A percentile compares a stretch with the other conserved stretches of the same genome.
Evolutionary conservation across 1,140 invertebrate genomes (phyloP).

Genomic region (Cydia amplana): DNA sequence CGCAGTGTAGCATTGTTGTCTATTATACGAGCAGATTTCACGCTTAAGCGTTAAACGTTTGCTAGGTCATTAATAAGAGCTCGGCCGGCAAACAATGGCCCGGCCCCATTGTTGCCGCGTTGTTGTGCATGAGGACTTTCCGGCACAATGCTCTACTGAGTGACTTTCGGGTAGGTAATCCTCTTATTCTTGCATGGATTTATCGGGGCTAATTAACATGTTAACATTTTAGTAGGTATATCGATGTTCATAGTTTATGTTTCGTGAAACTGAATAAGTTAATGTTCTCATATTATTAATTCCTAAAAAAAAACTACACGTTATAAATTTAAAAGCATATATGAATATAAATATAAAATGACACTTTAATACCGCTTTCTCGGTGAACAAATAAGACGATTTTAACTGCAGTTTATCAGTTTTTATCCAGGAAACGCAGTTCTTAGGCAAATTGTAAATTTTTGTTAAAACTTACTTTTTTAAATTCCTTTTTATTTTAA

Average conservation of each 20-base stretch:
- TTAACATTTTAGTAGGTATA: neutral
- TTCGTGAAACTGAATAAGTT: neutral
- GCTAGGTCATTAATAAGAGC: conserved; percentile 32
- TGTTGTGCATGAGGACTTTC: conserved; percentile 20
- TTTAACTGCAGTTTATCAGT: too few species aligned
- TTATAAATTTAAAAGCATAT: too few species aligned
- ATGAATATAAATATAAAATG: too few species aligned
- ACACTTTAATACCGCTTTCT: too few species aligned
- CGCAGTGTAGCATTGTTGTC: neutral
- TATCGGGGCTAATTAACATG: conserved; percentile 6
- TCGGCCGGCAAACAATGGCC: conserved; percentile 21
- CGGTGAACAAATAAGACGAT: too few species aligned
- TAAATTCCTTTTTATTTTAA: too few species aligned
- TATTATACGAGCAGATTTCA: neutral
- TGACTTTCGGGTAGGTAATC: conserved; percentile 27
- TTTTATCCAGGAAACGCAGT: too few species aligned
- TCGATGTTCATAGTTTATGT: conserved; percentile 1
- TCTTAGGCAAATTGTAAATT: too few species aligned
- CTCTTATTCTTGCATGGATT: conserved; percentile 11
- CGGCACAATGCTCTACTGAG: conserved; percentile 21
- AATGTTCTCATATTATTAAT: too few species aligned
- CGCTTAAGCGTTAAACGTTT: conserved; percentile 27
- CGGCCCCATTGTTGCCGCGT: conserved; percentile 9
- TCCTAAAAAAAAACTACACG: too few species aligned
- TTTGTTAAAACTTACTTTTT: too few species aligned